Conservation (phyloP, 2,797 vertebrate genomes). For the Hipposideros larvatus region DNA sequence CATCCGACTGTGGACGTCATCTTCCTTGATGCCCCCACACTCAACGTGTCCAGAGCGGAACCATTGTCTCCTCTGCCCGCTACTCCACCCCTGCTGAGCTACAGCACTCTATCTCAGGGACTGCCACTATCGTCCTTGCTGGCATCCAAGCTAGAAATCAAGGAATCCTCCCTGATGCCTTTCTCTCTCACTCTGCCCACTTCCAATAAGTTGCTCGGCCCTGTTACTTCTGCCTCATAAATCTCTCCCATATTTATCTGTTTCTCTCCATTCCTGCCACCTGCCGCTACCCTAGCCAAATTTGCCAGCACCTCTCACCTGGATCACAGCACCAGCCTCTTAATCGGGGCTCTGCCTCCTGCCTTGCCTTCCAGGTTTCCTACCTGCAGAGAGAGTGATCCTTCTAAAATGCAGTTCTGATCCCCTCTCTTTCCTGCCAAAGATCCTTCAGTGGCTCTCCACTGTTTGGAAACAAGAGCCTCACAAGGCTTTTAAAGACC, state of each 20-base stretch:
- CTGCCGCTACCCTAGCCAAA: not conserved
- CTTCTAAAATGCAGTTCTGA: slow-evolving; percentile 26
- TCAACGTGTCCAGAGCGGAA: not conserved
- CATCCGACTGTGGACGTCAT: not conserved
- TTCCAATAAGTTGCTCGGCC: not conserved
- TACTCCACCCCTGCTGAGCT: not conserved
- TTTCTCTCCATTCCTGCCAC: not conserved
- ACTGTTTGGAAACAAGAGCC: not conserved
- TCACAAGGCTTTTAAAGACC: not conserved
- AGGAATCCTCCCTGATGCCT: not conserved
- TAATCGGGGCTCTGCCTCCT: not conserved
- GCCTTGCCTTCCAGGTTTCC: not conserved
- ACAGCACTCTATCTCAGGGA: not conserved
- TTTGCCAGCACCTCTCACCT: not conserved
- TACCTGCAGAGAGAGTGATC: not conserved
- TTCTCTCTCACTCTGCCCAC: not conserved
- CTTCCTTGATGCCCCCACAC: not conserved
- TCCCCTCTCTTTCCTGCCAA: not conserved
- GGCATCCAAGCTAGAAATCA: not conserved
- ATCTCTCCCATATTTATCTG: not conserved
- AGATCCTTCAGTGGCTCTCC: not conserved
- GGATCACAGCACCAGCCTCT: not conserved
- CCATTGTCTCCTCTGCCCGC: not conserved
- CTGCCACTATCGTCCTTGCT: not conserved
- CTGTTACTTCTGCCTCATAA: not conserved